Evolutionary conservation across 2,113 vertebrate species (phyloP), one percentile per base, ranked within the genome.

Genomic region (Chloropsis cyanopogon): DNA sequence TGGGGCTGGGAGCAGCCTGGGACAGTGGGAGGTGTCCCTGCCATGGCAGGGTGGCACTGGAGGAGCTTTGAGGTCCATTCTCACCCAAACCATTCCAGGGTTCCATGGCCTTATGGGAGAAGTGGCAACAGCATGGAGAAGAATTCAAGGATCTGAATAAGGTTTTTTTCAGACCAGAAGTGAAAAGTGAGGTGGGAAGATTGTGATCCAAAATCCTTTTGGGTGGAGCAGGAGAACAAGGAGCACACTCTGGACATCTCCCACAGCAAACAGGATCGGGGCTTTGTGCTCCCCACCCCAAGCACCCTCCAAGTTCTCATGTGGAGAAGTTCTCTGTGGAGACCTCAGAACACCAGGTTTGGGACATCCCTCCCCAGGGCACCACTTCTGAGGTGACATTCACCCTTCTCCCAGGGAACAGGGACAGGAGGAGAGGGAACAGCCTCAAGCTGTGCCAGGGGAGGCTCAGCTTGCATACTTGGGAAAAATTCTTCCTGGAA

Each of bases 201-300:
- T 2, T 26, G 35, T 25, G 29, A 17, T 29, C 53, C 44, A 26
- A 80, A 64, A 28, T 19, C 42, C 42, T 41, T 47, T 50, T 28
- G 18, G 21, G 29, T 42, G 20, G 37, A 83, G 31, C 52, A 66
- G 47, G 33, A 66, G 29, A 64, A 41, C 26, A 18, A 61, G 64
- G 46, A 85, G 4, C 9, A 26, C 37, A 0, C 4, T 3, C 12
- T 46, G 9, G 19, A 6, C 7, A 0, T 7, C 3, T 33, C n/a
- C 42, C 57, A 35, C 19, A 11, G 12, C 59, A 57, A 42, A 7
- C 7, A 20, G 50, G n/a, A 31, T 7, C 17, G 19, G 52, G 37
- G 15, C 7, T 60, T 29, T 25, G 44, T 10, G 15, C 6, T 33
- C 35, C 4, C 2, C 14, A 4, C 20, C 37, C 23, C 47, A 76